Evolutionary conservation across 2,888 invertebrate genomes (phyloP), one percentile per base, ranked within the genome.

Genomic region (Acronicta psi): DNA sequence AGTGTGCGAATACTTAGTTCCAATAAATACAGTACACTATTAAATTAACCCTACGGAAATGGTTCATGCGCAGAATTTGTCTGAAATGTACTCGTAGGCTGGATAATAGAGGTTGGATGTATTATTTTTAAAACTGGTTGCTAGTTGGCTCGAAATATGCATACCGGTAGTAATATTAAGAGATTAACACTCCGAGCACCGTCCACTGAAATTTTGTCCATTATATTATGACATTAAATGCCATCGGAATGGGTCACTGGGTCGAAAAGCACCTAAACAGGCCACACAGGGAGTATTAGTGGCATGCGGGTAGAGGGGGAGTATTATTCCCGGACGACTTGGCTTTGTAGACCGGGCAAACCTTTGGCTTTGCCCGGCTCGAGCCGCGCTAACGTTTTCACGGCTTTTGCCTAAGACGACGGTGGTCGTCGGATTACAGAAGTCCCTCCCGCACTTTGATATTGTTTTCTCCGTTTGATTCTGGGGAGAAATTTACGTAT

Each of bases 401-500:
- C 25, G 59, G 59, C 41, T 59, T 66, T 41, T 52, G 53, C 65
- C 67, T 67, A 65, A 61, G 60, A 46, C 38, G 17, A 11, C 17
- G 52, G 45, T 16, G 64, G 59, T 66, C 67, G 59, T 20, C 44
- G 65, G 54, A 60, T 67, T 38, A 60, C 25, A 50, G 52, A 44
- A n/a, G 46, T 67, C 18, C 67, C 50, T 25, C 60, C 38, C 20
- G 60, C 36, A 18, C 54, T 34, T 34, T 34, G 34, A n/a, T n/a
- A 34, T n/a, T 34, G 34, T n/a, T 34, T 34, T 34, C 34, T 34
- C n/a, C 46, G 65, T 54, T 50, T 66, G 46, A 54, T 54, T 66
- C 65, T 67, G 65, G 43, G 60, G 68, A 66, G 46, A 67, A 67
- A 66, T 67, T 16, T 66, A 20, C 40, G 46, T 42, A 50, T 66